These are phyloP conservation scores for Phrynosoma platyrhinos DNA, from an alignment of 2,113 vertebrate species.

Conservation along the genomic window DNA sequence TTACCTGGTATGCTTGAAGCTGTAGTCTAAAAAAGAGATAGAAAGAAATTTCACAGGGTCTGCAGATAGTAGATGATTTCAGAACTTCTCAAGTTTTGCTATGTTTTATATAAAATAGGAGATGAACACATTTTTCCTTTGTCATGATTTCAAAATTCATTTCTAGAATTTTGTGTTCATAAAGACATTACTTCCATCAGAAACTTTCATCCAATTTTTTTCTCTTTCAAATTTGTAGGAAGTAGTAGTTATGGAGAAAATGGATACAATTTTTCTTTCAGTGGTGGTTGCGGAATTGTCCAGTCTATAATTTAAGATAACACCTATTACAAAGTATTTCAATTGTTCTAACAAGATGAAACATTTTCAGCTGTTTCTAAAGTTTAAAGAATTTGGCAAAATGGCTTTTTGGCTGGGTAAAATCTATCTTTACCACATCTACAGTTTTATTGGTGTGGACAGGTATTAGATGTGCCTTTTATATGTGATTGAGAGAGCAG, in stretches of 20 bases:
- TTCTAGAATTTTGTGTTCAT: background rate
- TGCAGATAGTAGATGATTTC: background rate
- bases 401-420: background rate
- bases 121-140: background rate
- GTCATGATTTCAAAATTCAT: background rate
- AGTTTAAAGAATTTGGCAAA: background rate
- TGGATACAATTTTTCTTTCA: background rate
- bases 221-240: background rate
- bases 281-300: background rate
- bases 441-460: background rate
- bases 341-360: constrained; percentile 12
- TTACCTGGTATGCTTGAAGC: too few species aligned
- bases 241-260: background rate
- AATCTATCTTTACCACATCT: background rate
- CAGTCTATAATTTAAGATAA: background rate
- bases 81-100: background rate
- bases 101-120: background rate
- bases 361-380: background rate
- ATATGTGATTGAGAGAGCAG: background rate
- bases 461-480: background rate
- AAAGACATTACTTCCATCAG: background rate
- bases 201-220: background rate
- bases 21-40: too few species aligned
- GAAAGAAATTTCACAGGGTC: too few species aligned
- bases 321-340: background rate